Base-by-base conservation (phyloP, 2,888 invertebrate species). In the Sisyra terminalis region DNA sequence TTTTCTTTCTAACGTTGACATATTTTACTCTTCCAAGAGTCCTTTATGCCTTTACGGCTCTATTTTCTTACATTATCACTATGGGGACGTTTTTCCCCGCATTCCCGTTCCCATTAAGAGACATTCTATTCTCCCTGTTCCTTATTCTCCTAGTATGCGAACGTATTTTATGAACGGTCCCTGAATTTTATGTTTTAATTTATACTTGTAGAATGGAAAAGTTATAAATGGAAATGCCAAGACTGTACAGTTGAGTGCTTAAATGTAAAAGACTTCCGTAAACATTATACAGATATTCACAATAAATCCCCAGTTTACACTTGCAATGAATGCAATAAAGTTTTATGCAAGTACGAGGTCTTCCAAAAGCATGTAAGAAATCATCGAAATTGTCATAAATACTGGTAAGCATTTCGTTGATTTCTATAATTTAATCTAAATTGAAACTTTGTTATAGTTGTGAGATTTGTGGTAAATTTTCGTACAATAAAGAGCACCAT, bases 371-470 rank as follows among this genome's bases (percentile, higher is more conserved):
- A 37, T 37, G 37, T 37, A 17, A 5, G 37, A 16, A 37, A 17
- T 37, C 37, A 37, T 37, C 37, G 37, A 18, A 37, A 37, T 17
- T 10, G 18, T 17, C 37, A 37, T 17, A 37, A 37, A 37, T 37
- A n/a, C 17, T 37, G 37, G 37, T 37, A 37, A 15, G 10, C 24
- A 5, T 24, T 24, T 7, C 3, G 24, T 24, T 8, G 9, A 29
- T 29, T 8, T 8, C 29, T 7, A 29, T 8, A 29, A 11, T 31
- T 4, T 31, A 11, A 31, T 11, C 7, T 29, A 29, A 29, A 3
- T 10, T 11, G 13, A 31, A 6, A 11, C n/a, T 7, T 31, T 6
- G n/a, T 6, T 31, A 5, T 9, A 37, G 37, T 10, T 37, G 37
- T 37, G 37, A 37, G 17, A 17, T 37, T 15, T 37, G 37, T 37